Evolutionary conservation across 2,888 invertebrate species (phyloP).

Genomic region (Halictus quadricinctus): DNA sequence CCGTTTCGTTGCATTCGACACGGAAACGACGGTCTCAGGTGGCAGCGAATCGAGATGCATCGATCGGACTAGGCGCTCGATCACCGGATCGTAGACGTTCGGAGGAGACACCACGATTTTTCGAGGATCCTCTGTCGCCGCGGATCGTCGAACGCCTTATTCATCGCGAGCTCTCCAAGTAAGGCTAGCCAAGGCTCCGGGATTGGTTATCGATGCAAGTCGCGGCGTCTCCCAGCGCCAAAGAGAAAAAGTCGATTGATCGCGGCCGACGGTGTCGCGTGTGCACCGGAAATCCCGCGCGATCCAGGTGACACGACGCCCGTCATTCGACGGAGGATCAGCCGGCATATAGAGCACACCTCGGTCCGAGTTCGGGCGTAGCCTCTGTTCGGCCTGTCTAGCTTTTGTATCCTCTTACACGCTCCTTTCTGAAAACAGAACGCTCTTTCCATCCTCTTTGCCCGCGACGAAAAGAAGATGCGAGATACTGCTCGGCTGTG

Average conservation of each 20-base stretch:
- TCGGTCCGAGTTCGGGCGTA: slow-evolving; percentile 8
- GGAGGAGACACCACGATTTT: slow-evolving; percentile 33
- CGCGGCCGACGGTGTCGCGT: slow-evolving; percentile 49
- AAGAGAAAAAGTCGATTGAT: slow-evolving; percentile 65
- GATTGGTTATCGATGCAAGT: slow-evolving; percentile 67
- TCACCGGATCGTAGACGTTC: slow-evolving; percentile 15
- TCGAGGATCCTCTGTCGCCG: slow-evolving; percentile 46
- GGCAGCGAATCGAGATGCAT: slow-evolving; percentile 15
- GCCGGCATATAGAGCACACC: slow-evolving; percentile 41
- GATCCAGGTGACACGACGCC: slow-evolving; percentile 57
- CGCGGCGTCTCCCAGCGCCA: slow-evolving; percentile 57
- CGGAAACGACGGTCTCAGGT: not conserved
- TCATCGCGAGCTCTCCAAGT: slow-evolving; percentile 34
- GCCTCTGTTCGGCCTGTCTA: not conserved
- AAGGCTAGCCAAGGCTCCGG: slow-evolving; percentile 55
- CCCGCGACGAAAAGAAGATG: not conserved
- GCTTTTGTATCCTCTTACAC: not conserved
- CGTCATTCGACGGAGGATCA: slow-evolving; percentile 44
- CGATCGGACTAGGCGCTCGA: slow-evolving; percentile 22
- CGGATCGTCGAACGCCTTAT: slow-evolving; percentile 58
- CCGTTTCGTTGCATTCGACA: slow-evolving; percentile 7
- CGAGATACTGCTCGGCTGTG: not conserved
- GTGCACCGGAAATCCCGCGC: slow-evolving; percentile 66
- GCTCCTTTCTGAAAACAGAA: not conserved
- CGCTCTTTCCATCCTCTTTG: not conserved